Evolutionary conservation across 2,888 invertebrate species (phyloP).

Genomic region (Mesochorus sp.): DNA sequence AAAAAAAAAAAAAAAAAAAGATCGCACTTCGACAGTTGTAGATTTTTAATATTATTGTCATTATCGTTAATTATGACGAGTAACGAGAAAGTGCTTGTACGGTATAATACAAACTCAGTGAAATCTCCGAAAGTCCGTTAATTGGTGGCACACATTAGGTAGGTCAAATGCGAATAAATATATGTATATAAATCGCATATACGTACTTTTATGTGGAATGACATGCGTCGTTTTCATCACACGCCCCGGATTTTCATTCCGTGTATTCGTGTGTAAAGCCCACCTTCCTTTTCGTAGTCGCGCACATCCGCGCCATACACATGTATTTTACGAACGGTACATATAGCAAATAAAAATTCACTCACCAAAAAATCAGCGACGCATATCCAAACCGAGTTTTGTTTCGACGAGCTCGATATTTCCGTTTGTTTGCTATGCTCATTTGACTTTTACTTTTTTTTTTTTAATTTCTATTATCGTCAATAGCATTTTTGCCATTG

Average conservation of each 20-base stretch:
- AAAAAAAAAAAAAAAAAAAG: not conserved
- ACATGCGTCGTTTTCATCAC: constrained; percentile 9
- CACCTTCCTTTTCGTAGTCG: constrained; percentile 7
- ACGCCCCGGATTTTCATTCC: constrained; percentile 2
- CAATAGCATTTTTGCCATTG: not conserved
- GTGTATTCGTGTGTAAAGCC: not conserved
- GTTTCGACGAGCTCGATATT: not conserved
- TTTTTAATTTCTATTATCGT: not conserved
- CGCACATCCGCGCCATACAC: constrained; percentile 8
- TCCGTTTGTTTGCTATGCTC: too few species aligned
- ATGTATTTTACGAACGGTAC: too few species aligned
- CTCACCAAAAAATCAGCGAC: not conserved
- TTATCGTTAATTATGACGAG: too few species aligned
- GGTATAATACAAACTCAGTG: constrained; percentile 40
- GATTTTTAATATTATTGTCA: too few species aligned
- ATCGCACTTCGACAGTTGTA: not conserved
- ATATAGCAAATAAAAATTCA: constrained; percentile 2
- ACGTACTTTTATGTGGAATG: not conserved
- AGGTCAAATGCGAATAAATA: constrained; percentile 50
- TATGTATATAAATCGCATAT: not conserved
- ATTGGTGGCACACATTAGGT: constrained; percentile 59
- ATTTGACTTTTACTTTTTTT: not conserved
- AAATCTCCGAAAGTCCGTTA: constrained; percentile 62
- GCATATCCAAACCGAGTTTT: too few species aligned
- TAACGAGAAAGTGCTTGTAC: constrained; percentile 32